Evolutionary conservation across 2,888 invertebrate genomes (phyloP).

Genomic region (Drosophila kambysellisi): DNA sequence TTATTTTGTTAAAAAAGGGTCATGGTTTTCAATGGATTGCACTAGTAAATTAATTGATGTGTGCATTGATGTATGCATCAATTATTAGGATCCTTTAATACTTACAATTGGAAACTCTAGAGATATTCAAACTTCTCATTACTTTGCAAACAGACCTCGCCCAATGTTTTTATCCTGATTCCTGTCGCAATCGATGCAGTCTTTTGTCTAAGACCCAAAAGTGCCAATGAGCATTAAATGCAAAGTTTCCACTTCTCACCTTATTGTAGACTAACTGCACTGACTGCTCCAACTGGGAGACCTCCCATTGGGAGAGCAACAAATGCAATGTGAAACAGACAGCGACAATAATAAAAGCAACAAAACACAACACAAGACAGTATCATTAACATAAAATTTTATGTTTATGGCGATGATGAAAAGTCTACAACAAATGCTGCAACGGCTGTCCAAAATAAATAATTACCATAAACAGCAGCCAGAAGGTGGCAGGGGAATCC

Average conservation of each 20-base stretch:
- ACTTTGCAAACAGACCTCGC: background rate
- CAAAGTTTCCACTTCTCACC: slow-evolving; percentile 23
- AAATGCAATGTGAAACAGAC: slow-evolving; percentile 67
- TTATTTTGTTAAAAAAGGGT: background rate
- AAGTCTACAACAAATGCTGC: slow-evolving; percentile 64
- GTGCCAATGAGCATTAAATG: slow-evolving; percentile 7
- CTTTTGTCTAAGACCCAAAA: slow-evolving; percentile 4
- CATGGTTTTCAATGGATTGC: background rate
- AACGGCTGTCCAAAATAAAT: slow-evolving; percentile 76
- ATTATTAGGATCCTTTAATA: background rate
- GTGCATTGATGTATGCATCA: background rate
- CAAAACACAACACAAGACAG: slow-evolving; percentile 50
- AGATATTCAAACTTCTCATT: background rate
- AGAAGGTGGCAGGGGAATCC: slow-evolving; percentile 12
- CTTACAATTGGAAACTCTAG: background rate
- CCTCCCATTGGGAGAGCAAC: slow-evolving; percentile 29
- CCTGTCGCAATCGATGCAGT: background rate
- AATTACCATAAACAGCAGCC: slow-evolving; percentile 78
- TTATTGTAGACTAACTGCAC: background rate
- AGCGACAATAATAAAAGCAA: slow-evolving; percentile 50
- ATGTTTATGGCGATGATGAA: slow-evolving; percentile 75
- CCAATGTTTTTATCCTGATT: background rate
- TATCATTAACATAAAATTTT: slow-evolving; percentile 78
- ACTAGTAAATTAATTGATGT: background rate
- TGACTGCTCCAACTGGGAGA: background rate